phyloP scores from a whole-genome alignment of 2,113 vertebrate species.

The Oryzias curvinotus region DNA sequence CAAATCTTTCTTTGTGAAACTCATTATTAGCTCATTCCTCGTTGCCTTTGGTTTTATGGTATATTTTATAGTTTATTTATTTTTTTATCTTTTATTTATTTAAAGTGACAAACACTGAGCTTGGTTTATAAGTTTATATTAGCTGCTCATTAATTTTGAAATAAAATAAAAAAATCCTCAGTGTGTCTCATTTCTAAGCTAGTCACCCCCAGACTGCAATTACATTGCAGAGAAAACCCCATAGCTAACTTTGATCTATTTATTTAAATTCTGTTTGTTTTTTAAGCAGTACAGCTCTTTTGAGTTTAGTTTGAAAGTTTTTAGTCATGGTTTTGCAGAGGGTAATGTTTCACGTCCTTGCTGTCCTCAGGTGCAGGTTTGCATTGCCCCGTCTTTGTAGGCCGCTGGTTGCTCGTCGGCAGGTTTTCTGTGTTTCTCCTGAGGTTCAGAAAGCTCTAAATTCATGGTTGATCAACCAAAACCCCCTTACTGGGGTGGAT shows the following conservation, averaged over 20 bases:
- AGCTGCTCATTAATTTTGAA: slow-evolving; percentile 66
- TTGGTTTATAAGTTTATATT: slow-evolving; percentile 73
- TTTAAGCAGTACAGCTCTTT: too few relatives aligned
- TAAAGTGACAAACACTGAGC: slow-evolving; percentile 72
- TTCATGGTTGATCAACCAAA: too few relatives aligned
- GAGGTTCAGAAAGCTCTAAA: too few relatives aligned
- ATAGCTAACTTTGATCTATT: slow-evolving; percentile 3
- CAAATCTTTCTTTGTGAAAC: slow-evolving; percentile 41
- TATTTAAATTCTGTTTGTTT: too few relatives aligned
- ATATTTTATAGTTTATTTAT: slow-evolving; percentile 85
- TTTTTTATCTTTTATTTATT: slow-evolving; percentile 83
- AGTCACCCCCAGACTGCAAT: slow-evolving; percentile 27
- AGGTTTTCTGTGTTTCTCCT: too few relatives aligned
- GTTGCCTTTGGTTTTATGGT: slow-evolving; percentile 71
- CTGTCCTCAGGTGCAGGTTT: too few relatives aligned
- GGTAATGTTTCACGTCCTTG: too few relatives aligned
- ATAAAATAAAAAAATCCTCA: slow-evolving; percentile 39
- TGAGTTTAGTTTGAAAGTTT: too few relatives aligned
- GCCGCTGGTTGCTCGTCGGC: too few relatives aligned
- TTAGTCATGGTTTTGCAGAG: too few relatives aligned
- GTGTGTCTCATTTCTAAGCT: slow-evolving; percentile 21
- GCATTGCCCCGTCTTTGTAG: too few relatives aligned
- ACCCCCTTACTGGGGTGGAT: too few relatives aligned
- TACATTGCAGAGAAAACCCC: slow-evolving; percentile 45
- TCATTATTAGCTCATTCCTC: slow-evolving; percentile 38